Evolutionary conservation across 2,888 invertebrate species (phyloP).

Genomic region (Mythimna loreyi): DNA sequence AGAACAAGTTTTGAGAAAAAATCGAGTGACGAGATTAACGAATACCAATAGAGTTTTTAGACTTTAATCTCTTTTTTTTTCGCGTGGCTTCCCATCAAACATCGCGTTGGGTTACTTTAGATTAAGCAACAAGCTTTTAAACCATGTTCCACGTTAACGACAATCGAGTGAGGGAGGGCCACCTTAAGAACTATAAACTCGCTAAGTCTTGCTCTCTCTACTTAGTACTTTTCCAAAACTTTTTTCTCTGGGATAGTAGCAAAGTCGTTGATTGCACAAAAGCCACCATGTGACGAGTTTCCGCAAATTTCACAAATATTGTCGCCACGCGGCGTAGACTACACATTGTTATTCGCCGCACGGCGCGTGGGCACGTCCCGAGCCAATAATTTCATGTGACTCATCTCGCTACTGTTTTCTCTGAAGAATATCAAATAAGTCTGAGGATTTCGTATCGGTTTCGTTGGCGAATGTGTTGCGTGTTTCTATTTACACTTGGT

Average conservation of each 20-base stretch:
- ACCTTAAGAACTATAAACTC: background rate
- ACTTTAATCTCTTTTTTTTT: too few relatives aligned
- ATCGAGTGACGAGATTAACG: too few relatives aligned
- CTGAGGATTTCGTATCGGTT: constrained; percentile 66
- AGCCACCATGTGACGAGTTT: constrained; percentile 2
- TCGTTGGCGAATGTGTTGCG: constrained; percentile 21
- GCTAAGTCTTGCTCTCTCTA: background rate
- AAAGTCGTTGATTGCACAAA: constrained; percentile 6
- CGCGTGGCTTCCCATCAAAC: too few relatives aligned
- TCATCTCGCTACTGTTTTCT: constrained; percentile 86
- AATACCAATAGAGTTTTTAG: too few relatives aligned
- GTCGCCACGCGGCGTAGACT: constrained; percentile 65
- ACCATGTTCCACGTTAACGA: too few relatives aligned
- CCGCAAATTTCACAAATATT: constrained; percentile 72
- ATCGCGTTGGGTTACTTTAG: too few relatives aligned
- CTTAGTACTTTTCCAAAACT: background rate
- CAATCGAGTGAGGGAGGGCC: too few relatives aligned
- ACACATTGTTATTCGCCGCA: constrained; percentile 82
- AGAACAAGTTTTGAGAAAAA: too few relatives aligned
- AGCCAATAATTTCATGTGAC: constrained; percentile 86
- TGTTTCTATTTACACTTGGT: background rate
- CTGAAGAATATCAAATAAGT: constrained; percentile 84
- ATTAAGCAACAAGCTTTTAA: too few relatives aligned
- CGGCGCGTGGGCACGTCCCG: constrained; percentile 83
- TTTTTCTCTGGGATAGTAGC: background rate